Conservation (phyloP, 2,797 vertebrate species). For the Enoplosus armatus region DNA sequence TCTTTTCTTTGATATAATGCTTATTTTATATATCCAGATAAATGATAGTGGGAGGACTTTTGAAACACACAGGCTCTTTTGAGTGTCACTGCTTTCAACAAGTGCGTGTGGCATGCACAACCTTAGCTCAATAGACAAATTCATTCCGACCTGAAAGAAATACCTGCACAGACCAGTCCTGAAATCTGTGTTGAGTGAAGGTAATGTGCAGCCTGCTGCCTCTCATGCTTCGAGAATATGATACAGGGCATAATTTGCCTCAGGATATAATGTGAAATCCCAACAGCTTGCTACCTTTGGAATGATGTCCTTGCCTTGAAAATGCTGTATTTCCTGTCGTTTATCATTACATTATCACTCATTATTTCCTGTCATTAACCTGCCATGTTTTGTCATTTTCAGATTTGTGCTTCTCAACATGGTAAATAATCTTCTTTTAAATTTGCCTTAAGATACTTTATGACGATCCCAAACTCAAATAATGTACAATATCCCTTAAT, state of each 20-base stretch:
- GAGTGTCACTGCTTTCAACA: conserved; percentile 76
- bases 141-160: conserved; percentile 82
- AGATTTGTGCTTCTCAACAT: conserved; percentile 86
- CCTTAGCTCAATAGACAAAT: conserved; percentile 82
- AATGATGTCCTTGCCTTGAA: conserved; percentile 52
- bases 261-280: conserved; percentile 71
- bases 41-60: conserved; percentile 38
- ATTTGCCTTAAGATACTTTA: conserved; percentile 3
- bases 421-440: conserved; percentile 81
- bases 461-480: neutral
- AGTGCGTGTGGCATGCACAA: conserved; percentile 66
- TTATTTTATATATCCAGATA: conserved; percentile 32
- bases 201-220: conserved; percentile 82
- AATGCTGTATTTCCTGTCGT: conserved; percentile 29
- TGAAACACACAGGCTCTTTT: conserved; percentile 76
- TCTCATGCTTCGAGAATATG: conserved; percentile 74
- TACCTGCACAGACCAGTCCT: conserved; percentile 72
- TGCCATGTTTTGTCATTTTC: conserved; percentile 79
- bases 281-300: conserved; percentile 41
- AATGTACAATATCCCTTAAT: fast-evolving
- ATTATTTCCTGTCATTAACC: conserved; percentile 48
- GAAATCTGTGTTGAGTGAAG: conserved; percentile 86
- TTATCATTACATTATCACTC: conserved; percentile 29
- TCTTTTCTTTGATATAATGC: conserved; percentile 3
- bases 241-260: conserved; percentile 76